These are phyloP conservation scores for Laspeyria flexula DNA, from an alignment of 2,888 invertebrate species.

Conservation along the genomic window DNA sequence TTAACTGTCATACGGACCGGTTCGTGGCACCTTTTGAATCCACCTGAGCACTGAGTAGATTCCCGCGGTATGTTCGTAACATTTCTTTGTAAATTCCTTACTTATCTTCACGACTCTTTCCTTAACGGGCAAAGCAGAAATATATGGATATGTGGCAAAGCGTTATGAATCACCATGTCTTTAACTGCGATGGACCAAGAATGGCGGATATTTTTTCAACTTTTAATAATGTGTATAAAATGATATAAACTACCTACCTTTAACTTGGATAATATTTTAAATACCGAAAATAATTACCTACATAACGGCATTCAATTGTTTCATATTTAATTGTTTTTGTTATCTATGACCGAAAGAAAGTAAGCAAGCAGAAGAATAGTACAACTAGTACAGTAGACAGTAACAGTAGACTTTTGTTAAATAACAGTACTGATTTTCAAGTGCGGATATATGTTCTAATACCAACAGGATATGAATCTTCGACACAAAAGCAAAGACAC, in stretches of 20 bases:
- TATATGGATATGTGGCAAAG: conserved; percentile 2
- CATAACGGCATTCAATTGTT: too few relatives aligned
- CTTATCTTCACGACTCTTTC: conserved; percentile 41
- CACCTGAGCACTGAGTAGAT: conserved; percentile 45
- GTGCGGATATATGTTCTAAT: background rate
- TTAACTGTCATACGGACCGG: conserved; percentile 61
- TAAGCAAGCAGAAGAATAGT: too few relatives aligned
- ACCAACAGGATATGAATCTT: background rate
- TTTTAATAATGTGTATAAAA: too few relatives aligned
- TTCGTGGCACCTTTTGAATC: conserved; percentile 55
- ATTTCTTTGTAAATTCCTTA: conserved; percentile 48
- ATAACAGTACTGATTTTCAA: background rate
- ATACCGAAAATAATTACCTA: too few relatives aligned
- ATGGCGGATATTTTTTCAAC: too few relatives aligned
- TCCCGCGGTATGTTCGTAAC: conserved; percentile 48
- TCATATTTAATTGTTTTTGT: too few relatives aligned
- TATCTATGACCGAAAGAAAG: too few relatives aligned
- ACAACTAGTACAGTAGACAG: too few relatives aligned
- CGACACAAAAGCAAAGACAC: background rate
- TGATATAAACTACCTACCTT: too few relatives aligned
- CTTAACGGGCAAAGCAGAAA: conserved; percentile 33
- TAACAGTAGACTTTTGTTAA: too few relatives aligned
- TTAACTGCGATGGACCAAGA: background rate
- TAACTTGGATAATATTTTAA: too few relatives aligned
- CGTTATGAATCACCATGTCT: conserved; percentile 8